Evolutionary conservation across 2,888 invertebrate species (phyloP), one percentile per base, ranked within the genome.

Genomic region (Sesamia inferens): DNA sequence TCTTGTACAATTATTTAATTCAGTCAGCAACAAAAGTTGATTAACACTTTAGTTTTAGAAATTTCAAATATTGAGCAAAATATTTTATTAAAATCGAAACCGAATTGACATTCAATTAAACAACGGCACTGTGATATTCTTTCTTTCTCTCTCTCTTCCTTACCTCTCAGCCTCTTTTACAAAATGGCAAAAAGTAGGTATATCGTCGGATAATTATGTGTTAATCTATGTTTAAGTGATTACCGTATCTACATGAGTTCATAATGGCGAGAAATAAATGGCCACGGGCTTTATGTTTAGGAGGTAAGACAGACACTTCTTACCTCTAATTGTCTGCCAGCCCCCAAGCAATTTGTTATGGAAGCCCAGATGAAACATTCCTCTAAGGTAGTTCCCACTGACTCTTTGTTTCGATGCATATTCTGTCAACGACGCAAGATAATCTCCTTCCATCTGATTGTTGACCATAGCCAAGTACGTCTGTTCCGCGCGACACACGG

Each of bases 301-400:
- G 7, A 19, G 1, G 22, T 42, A 57, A 39, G 47, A 22, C 14
- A 6, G n/a, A 44, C 8, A 47, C 39, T 47, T 44, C 44, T 4
- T 39, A 93, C 94, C 92, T 89, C 85, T 88, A 22, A 90, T 86
- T 14, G 93, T 91, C 14, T 78, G 84, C 91, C 91, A 90, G 10
- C 90, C 89, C 6, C 85, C 81, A 4, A 75, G 71, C 44, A 76
- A 67, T 57, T 70, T 82, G 59, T 87, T 87, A 68, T 88, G 87
- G 68, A 90, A 91, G 31, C 92, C 92, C 48, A 92, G 72, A 74
- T 3, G 82, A 72, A 66, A 91, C 85, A 73, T 42, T 42, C 84
- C 85, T n/a, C 65, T 71, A 5, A 73, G 22, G 57, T 68, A 79
- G 24, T 74, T 55, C 19, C 76, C 83, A 10, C 47, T 55, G 16